These are phyloP conservation scores for Eulacestoma nigropectus DNA, from an alignment of 2,113 vertebrate genomes.

Conservation along the genomic window DNA sequence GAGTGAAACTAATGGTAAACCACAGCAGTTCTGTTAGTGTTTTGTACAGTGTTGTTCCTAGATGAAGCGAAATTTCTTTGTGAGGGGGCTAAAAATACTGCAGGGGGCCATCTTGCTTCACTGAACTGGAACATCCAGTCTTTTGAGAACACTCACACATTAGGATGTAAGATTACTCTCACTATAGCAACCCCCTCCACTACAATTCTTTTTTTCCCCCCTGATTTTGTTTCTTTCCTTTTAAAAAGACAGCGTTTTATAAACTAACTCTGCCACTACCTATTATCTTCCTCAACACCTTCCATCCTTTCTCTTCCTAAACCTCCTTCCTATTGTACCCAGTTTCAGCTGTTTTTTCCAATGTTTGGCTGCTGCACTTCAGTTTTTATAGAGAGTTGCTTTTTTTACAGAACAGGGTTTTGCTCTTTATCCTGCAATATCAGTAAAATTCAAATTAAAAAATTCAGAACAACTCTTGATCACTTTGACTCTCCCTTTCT, in stretches of 20 bases:
- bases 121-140: constrained; percentile 66
- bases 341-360: neutral
- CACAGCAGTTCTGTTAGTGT: neutral
- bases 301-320: neutral
- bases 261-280: neutral
- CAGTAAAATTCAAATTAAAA: neutral
- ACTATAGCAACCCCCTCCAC: constrained; percentile 49
- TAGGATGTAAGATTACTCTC: constrained; percentile 43
- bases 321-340: neutral
- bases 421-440: neutral
- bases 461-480: neutral
- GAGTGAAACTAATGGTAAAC: neutral
- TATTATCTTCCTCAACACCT: neutral
- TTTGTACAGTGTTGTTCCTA: neutral
- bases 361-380: neutral
- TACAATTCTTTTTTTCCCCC: neutral
- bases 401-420: neutral
- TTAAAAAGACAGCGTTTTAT: neutral
- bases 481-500: neutral
- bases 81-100: constrained; percentile 52
- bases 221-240: neutral
- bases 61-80: constrained; percentile 25
- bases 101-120: constrained; percentile 74
- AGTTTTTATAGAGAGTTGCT: neutral
- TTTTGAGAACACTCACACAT: constrained; percentile 41